Evolutionary conservation across 2,888 invertebrate genomes (phyloP), one percentile per base, ranked within the genome.

Genomic region (Drosophila crucigera): DNA sequence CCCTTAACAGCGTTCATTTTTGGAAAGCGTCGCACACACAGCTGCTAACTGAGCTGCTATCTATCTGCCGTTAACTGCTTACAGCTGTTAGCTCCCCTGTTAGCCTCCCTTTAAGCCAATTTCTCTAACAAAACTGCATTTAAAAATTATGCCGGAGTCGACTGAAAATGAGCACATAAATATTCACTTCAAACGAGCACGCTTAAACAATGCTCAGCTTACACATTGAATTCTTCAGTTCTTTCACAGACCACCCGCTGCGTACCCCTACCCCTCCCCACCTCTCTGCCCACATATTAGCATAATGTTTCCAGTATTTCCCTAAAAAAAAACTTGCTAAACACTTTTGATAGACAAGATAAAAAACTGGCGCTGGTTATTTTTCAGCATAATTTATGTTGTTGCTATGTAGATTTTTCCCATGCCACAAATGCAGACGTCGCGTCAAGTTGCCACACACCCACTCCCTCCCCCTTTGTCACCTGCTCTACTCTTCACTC

Each of bases 321-420:
- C 25, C 7, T 16, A 25, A 47, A 16, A 47, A 47, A 85, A 82
- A 85, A 82, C 88, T 89, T 88, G 90, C 90, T 88, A 89, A 88
- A 89, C 87, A 89, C 90, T 88, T 84, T 89, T 88, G 87, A 89
- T 88, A 89, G 90, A 89, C 87, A 88, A 85, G 87, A 88, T 88
- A 88, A 88, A 89, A 89, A 85, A 89, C 85, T 82, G 88, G 80
- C 77, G 67, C 73, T 74, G 82, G 77, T 16, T 73, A 86, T 87
- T 89, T 89, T 89, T 84, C 75, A 79, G 87, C 87, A 88, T 88
- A 88, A 88, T 89, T 88, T 88, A 88, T 81, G 88, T 79, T 70
- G 84, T 76, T 75, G 77, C 83, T 81, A 83, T 81, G 83, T 73
- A 83, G 77, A 83, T 83, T 76, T 73, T 63, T 22, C 47, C 9